These are phyloP conservation scores for Neoarius graeffei DNA, from an alignment of 2,113 vertebrate genomes.

Conservation along the genomic window DNA sequence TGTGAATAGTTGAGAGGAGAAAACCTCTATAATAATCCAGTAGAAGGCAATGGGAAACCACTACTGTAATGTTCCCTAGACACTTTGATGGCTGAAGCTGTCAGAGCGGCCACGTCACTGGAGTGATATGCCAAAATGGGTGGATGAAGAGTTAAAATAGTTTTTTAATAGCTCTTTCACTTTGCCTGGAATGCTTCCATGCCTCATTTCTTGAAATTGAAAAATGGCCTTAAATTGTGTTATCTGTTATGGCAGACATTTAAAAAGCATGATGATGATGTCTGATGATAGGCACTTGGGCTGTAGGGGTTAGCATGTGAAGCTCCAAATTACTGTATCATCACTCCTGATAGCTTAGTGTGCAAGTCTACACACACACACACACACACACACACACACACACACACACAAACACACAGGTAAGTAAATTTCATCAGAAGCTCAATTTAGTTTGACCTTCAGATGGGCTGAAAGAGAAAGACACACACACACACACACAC, in stretches of 20 bases:
- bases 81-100: no score
- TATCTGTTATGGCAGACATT: neutral
- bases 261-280: neutral
- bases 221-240: neutral
- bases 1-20: no score
- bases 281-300: neutral
- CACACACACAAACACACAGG: conserved; percentile 46
- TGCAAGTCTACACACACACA: neutral
- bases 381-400: conserved; percentile 36
- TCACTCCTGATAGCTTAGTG: neutral
- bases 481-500: neutral
- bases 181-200: neutral
- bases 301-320: neutral
- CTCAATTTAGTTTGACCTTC: conserved; percentile 41
- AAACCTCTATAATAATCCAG: no score
- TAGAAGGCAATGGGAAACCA: no score
- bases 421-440: conserved; percentile 4
- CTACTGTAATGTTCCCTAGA: no score
- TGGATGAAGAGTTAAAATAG: neutral
- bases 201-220: neutral
- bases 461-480: conserved; percentile 23
- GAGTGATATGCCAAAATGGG: no score
- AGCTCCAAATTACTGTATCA: neutral
- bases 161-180: neutral
- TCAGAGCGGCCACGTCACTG: no score